Evolutionary conservation across 1,140 invertebrate genomes (phyloP), one percentile per base, ranked within the genome.

Genomic region (Calycopis cecrops): DNA sequence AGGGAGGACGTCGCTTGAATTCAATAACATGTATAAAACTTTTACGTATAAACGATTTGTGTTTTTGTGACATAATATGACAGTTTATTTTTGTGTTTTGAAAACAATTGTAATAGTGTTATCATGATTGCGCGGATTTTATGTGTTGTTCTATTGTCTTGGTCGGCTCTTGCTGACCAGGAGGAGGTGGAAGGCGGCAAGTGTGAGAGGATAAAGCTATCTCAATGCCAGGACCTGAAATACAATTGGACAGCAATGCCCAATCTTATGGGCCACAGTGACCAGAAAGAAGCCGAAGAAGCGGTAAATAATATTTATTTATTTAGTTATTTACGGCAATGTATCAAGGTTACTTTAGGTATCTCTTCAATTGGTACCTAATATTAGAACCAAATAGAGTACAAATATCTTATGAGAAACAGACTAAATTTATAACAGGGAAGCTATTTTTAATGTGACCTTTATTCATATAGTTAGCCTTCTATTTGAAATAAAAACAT

Each of bases 211-310:
- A 95, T 97, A 55, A 91, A 89, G 33, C 92, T 96, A 33, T 92
- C 94, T 9, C 89, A 95, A 79, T 97, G 96, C 74, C 91, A 93
- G 73, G 93, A 94, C 65, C 87, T 97, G 62, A 92, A 93, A 63
- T 97, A 97, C 87, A 97, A 96, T 85, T 91, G 93, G 82, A 97
- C 96, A 9, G 90, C 92, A n/a, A 94, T 96, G 93, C 95, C 94
- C 35, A 96, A 96, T 82, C 90, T 93, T 48, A 91, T 95, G 86
- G 93, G 93, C 2, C 93, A 96, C 73, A 90, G 91, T 49, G 92
- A 92, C 76, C 94, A 95, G 79, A 89, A 91, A 66, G 91, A 93
- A 69, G 94, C 94, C 49, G 91, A 92, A 71, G 87, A 91, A 67
- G 90, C 89, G 90, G 93, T 94, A 89, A 91, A 87, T 85, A 40